phyloP scores from a whole-genome alignment of 2,797 vertebrate species.

The Tinamus major region DNA sequence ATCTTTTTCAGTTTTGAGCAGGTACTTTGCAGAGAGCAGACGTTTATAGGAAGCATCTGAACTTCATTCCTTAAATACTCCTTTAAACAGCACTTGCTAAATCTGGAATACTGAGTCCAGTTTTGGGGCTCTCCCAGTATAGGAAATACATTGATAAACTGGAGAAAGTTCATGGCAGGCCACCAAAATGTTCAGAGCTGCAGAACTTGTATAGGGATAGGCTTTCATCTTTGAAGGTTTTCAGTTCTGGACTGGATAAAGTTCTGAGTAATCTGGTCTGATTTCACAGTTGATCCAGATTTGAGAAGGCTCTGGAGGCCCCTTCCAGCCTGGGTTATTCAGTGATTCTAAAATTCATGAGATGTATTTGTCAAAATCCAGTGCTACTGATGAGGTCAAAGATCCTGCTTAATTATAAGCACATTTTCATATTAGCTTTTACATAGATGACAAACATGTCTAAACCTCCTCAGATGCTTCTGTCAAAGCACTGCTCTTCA shows the following conservation, averaged over 20 bases:
- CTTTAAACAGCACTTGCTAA: background rate
- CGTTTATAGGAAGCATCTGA: background rate
- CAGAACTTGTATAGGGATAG: background rate
- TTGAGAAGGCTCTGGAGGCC: background rate
- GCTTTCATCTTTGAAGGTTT: background rate
- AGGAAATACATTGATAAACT: background rate
- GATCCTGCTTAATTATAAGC: background rate
- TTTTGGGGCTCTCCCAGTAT: background rate
- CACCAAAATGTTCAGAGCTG: background rate
- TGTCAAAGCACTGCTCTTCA: background rate
- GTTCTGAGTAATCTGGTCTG: background rate
- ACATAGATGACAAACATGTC: background rate
- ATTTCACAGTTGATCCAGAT: background rate
- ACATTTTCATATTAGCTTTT: background rate
- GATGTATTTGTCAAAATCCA: background rate
- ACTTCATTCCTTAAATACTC: background rate
- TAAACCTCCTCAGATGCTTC: background rate
- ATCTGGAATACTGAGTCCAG: no score
- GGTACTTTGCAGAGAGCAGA: background rate
- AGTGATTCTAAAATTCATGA: background rate
- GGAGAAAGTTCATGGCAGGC: accelerated
- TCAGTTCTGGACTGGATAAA: background rate
- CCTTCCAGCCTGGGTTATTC: background rate
- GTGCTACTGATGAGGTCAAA: background rate
- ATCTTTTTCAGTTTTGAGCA: background rate